Evolutionary conservation across 2,888 invertebrate genomes (phyloP).

Genomic region (Mythimna ferrago): DNA sequence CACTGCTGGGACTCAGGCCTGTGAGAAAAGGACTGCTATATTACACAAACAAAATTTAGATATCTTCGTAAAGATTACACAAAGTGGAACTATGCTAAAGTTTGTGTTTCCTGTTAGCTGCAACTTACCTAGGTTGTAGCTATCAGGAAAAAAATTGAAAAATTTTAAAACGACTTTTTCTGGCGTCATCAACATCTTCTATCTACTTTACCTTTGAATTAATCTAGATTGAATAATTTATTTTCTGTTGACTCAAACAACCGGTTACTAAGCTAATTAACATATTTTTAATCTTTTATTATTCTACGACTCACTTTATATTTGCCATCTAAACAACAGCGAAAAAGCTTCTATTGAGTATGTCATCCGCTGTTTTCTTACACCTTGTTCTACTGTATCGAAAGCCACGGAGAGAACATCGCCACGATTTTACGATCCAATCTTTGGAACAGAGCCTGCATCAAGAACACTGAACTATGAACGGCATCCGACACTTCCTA

Average conservation of each 20-base stretch:
- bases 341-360: background rate
- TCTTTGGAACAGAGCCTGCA: conserved; percentile 63
- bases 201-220: background rate
- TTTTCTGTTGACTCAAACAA: conserved; percentile 11
- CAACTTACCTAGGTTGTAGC: no score
- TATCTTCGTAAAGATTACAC: no score
- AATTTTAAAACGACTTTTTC: background rate
- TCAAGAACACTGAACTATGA: conserved; percentile 66
- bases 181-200: background rate
- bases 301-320: background rate
- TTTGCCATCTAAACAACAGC: background rate
- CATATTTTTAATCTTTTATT: conserved; percentile 1
- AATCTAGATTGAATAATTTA: background rate
- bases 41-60: no score
- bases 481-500: conserved; percentile 69
- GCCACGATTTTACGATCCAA: conserved; percentile 73
- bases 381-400: conserved; percentile 25
- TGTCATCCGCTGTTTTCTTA: conserved; percentile 34
- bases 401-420: conserved; percentile 56
- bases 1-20: no score
- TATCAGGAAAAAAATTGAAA: no score
- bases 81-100: no score
- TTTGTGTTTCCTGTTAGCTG: no score
- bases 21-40: no score
- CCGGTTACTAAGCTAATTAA: background rate